Base-by-base conservation (phyloP, 2,797 vertebrate species). In the Stomatorhinus walkeri region DNA sequence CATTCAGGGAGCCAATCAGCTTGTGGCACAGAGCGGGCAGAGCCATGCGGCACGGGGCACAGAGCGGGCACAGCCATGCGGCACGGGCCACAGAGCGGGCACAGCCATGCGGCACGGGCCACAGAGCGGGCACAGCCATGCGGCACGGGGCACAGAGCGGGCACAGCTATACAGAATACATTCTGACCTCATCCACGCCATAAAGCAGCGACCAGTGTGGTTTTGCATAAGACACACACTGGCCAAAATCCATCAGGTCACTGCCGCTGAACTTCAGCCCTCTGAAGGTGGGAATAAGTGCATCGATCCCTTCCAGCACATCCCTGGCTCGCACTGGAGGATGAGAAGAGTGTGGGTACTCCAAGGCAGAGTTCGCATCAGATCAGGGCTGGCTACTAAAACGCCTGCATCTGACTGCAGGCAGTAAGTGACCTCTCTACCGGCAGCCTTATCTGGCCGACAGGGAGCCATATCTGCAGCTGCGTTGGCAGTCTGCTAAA, bases 151-250 rank as follows among this genome's bases (percentile, higher is more conserved):
- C 61, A 64, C 22, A 64, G 7, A 64, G 6, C 22, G 22, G 8
- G 43, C 3, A 40, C 28, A 7, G 22, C 9, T 1, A 22, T 0
- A 56, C n/a, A 0, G 16, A 87, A 46, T 24, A 68, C 36, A 5
- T 85, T 36, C 91, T 95, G 92, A 98, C 98, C 97, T 99, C 98
- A 87, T 99, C 98, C 19, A 98, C 91, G 0, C 98, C 98, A 48
- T 96, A 99, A 16, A 99, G 95, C 89, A 97, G 79, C 0, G 95
- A 95, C 91, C 96, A 95, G 61, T 91, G 87, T 54, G 93, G 89
- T 12, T 87, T 90, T 88, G 95, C 93, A 90, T 94, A 92, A 90
- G 92, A 93, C 88, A 98, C 90, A 91, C 98, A 98, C 61, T 94
- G 96, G 49, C 97, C 97, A 16, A 99, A 95, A 94, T 99, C 98